Base-by-base conservation (phyloP, 2,888 invertebrate genomes). In the Drosophila diplacantha region DNA sequence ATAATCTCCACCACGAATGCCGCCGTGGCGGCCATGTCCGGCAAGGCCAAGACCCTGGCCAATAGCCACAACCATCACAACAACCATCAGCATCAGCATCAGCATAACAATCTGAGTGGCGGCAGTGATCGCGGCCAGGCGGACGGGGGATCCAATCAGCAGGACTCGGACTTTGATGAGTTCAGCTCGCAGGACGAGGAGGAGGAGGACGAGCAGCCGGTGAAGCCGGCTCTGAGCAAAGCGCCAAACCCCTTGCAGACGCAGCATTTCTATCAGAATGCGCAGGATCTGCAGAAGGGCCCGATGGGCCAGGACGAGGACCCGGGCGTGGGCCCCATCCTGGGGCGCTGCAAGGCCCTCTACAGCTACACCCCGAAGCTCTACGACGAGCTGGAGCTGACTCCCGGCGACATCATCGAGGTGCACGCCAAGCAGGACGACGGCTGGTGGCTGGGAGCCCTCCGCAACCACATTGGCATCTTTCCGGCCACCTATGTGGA, bases 401-500 rank as follows among this genome's bases (percentile, higher is more conserved):
- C 90, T 73, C 92, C 92, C 86, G 94, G 97, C 71, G 96, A 97
- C 87, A 89, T 95, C 47, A 95, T 97, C 76, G 93, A 93, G 75
- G 94, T 97, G 35, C 95, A 95, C 86, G 93, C 94, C 81, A 96
- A 97, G 85, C 96, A 96, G 87, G 94, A 94, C 32, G 96, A 96
- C 84, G 97, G 96, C 35, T 97, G 97, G 97, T 97, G 97, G 97
- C 91, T 95, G 60, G 97, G 97, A 4, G 95, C 96, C 81, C 90
- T 96, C 59, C 92, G 84, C 51, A 83, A 96, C 41, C 91, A 91
- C 69, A 93, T 95, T 67, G 97, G 97, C 26, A 96, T 96, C 76
- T 97, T 97, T 85, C 97, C 97, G 0, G 96, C 97, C 0, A 97
- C 96, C 0, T 97, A 97, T 85, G 97, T 97, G 9, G 95, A 97